Base-by-base conservation (phyloP, 1,140 invertebrate species). In the Anadara kagoshimensis region DNA sequence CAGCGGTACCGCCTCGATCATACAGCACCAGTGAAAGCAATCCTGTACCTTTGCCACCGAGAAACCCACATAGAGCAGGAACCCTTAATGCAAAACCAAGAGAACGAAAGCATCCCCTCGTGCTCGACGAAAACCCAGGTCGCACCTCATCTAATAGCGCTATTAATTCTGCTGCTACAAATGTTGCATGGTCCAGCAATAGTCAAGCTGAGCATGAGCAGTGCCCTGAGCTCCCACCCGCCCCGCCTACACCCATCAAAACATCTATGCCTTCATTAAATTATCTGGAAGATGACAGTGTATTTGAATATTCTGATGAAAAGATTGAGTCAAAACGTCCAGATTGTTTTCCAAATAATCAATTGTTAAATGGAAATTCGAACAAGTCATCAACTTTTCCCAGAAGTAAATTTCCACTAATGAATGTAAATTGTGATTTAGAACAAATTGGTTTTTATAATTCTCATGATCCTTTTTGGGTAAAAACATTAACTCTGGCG, bases 101-200 rank as follows among this genome's bases (percentile, higher is more conserved):
- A 43, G 95, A 95, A 65, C 90, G 95, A 54, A 96, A 96, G 86
- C 94, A 97, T 91, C 95, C 96, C 0, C 87, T 97, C n/a, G 26
- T 78, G 41, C 75, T 78, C 58, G 63, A 75, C 47, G 64, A 71
- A 57, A 49, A 56, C 64, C 26, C 44, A 58, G 64, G 64, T 56
- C 53, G 43, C 64, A 45, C 26, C 53, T 29, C 45, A 59, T 41
- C 41, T 44, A 36, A 59, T 16, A 36, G 41, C 18, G 44, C 56
- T 20, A 12, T 41, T 49, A 26, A 59, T 41, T 59, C 66, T 12
- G 36, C 16, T 29, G 57, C 44, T 61, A 61, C 62, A 66, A 73
- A 61, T 66, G 47, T 66, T 66, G 70, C 70, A 73, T 67, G 70
- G 70, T 67, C 63, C 49, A 73, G 36, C 53, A 20, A 58, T 54